These are phyloP conservation scores for Argyresthia goedartella DNA, from an alignment of 2,888 invertebrate species.

Conservation along the genomic window DNA sequence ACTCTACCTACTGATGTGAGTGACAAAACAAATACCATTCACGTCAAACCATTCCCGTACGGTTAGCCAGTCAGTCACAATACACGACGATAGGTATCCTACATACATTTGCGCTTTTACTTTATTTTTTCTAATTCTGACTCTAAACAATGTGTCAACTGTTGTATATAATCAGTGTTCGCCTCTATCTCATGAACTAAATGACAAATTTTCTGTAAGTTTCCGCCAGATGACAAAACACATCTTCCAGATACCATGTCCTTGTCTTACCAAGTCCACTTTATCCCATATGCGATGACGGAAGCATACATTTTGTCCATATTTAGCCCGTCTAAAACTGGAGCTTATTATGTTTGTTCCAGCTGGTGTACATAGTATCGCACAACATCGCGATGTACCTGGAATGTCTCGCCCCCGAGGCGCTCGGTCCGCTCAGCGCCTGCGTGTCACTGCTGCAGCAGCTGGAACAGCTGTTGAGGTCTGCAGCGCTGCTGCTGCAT, in stretches of 20 bases:
- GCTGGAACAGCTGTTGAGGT: slow-evolving; percentile 88
- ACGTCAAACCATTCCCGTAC: neutral
- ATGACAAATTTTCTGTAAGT: no score
- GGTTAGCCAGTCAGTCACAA: neutral
- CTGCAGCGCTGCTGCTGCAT: slow-evolving; percentile 77
- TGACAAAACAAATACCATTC: neutral
- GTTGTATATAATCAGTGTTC: no score
- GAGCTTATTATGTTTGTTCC: no score
- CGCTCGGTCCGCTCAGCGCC: slow-evolving; percentile 76
- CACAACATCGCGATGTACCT: slow-evolving; percentile 95
- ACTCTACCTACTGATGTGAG: slow-evolving; percentile 55
- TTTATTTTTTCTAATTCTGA: no score
- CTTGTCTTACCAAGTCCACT: neutral
- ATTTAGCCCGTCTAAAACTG: no score
- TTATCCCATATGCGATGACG: neutral
- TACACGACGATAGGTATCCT: no score
- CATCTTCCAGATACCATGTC: no score
- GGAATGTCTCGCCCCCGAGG: slow-evolving; percentile 90
- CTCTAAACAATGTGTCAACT: no score
- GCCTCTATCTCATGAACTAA: no score
- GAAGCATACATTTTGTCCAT: no score
- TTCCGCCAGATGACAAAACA: no score
- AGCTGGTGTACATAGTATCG: slow-evolving; percentile 79
- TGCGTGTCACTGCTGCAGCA: slow-evolving; percentile 84
- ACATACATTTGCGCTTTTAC: no score